phyloP scores from a whole-genome alignment of 2,113 vertebrate species.

The Salvator merianae region DNA sequence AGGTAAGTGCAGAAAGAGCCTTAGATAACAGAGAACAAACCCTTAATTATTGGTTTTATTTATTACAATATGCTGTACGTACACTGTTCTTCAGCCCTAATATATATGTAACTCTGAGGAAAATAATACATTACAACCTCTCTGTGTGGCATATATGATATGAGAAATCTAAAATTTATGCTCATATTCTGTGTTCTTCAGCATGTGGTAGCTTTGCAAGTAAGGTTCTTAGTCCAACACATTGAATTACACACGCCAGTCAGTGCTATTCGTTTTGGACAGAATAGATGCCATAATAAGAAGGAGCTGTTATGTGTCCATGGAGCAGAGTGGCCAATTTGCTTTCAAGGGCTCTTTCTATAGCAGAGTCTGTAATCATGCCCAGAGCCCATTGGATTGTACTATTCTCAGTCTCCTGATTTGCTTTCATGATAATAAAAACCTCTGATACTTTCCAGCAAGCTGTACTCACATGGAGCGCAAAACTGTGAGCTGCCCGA shows the following conservation, averaged over 20 bases:
- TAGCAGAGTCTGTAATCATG: not conserved
- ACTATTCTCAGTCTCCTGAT: accelerated
- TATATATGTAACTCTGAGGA: not conserved
- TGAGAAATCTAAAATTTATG: not conserved
- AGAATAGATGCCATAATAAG: not conserved
- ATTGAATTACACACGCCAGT: not conserved
- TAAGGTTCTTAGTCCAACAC: not conserved
- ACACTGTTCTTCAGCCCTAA: not conserved
- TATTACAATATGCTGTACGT: not conserved
- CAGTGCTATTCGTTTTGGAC: not conserved
- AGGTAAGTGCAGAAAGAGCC: not conserved
- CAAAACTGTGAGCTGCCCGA: conserved; percentile 86
- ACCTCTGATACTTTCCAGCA: not conserved
- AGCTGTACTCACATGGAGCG: conserved; percentile 85
- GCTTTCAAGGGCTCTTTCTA: conserved; percentile 5
- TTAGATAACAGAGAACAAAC: not conserved
- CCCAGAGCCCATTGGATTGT: not conserved
- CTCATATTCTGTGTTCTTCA: not conserved
- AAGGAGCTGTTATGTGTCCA: not conserved
- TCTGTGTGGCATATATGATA: not conserved
- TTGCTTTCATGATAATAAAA: not conserved
- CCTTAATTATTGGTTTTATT: not conserved
- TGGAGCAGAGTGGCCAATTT: not conserved
- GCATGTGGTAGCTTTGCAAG: not conserved
- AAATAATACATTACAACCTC: not conserved